Base-by-base conservation (phyloP, 1,140 invertebrate species). In the Battus philenor region DNA sequence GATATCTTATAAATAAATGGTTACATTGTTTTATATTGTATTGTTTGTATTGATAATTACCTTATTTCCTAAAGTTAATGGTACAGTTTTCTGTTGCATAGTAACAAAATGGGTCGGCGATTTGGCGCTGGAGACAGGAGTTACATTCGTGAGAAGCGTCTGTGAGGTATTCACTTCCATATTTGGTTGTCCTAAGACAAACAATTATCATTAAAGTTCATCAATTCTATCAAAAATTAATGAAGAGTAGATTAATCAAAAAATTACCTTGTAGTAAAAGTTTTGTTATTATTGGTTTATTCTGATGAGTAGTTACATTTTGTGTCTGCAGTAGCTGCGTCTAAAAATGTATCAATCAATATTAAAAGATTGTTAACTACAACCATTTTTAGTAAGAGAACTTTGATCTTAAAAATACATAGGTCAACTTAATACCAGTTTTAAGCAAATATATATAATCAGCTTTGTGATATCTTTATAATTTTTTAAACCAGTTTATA, bases 71-170 rank as follows among this genome's bases (percentile, higher is more conserved):
- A 74, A 39, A 2, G 66, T 47, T 6, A 77, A 59, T 6, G 79
- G 80, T 27, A 78, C 54, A 20, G 66, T 61, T 30, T 72, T 72
- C 48, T 71, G 74, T 34, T 70, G 69, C 51, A 81, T 11, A 0
- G 65, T 64, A 6, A 82, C 66, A 16, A 59, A 73, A 2, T 69
- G 68, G 2, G 77, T 44, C 4, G 73, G 62, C 15, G 81, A 41
- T n/a, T 75, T 50, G 31, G 70, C 61, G 7, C 55, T 44, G 47
- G 70, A 63, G 1, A 58, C 47, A 12, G 70, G 70, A 31, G 69
- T 18, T 26, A 79, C 30, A 43, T 76, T 73, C 0, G 68, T 65
- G 11, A 77, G 57, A 2, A 73, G 60, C 0, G 63, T 57, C n/a
- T 57, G 54, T 34, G 57, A 57, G 15, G 50, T 61, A 10, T 36